phyloP scores from a whole-genome alignment of 2,888 invertebrate species.

The Andrena bicolor region DNA sequence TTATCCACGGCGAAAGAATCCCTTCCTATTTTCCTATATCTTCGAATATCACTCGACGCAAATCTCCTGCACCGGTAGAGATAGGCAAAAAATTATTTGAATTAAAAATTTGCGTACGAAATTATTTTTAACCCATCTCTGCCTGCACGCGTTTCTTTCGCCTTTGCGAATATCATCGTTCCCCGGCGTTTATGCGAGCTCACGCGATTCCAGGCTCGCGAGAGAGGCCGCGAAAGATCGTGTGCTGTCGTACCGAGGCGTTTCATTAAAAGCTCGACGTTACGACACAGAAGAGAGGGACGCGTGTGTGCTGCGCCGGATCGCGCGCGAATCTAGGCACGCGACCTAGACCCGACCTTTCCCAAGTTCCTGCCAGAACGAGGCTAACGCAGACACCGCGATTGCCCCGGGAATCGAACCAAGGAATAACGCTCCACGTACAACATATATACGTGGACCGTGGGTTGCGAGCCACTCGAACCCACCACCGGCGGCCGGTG shows the following conservation, averaged over 20 bases:
- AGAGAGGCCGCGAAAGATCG: background rate
- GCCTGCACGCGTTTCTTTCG: background rate
- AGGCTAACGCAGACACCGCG: constrained; percentile 39
- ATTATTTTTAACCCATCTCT: no score
- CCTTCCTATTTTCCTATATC: background rate
- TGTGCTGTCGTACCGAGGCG: constrained; percentile 21
- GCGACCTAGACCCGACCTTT: constrained; percentile 75
- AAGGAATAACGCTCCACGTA: constrained; percentile 28
- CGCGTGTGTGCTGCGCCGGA: constrained; percentile 25
- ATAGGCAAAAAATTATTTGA: no score
- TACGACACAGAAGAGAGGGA: constrained; percentile 30
- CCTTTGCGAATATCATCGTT: constrained; percentile 4
- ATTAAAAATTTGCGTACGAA: no score
- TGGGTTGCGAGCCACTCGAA: constrained; percentile 26
- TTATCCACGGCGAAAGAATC: no score
- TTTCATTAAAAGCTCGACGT: constrained; percentile 60
- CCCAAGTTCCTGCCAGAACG: constrained; percentile 55
- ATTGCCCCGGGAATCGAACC: constrained; percentile 39
- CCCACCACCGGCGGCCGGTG: background rate
- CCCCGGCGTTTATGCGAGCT: background rate
- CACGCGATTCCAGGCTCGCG: constrained; percentile 2
- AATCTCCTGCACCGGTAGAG: no score
- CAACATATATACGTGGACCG: background rate
- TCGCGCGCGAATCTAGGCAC: constrained; percentile 57
- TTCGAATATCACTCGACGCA: background rate